A percentile compares a stretch with the other conserved stretches of the same genome.
Evolutionary conservation across 2,113 vertebrate species (phyloP).

Genomic region (Syngnathoides biaculeatus): DNA sequence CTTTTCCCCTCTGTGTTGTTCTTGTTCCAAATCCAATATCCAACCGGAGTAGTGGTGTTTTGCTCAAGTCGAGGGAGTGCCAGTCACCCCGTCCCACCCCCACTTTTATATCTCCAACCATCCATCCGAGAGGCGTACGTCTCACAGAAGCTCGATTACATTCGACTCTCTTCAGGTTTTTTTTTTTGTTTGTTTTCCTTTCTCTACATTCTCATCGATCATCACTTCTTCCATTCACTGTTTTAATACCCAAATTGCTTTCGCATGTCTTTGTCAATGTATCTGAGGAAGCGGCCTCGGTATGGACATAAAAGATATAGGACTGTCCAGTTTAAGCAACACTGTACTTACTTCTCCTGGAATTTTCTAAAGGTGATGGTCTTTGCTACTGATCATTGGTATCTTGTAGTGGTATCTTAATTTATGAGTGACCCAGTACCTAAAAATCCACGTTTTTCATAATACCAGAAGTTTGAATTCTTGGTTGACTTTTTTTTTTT

Average conservation of each 20-base stretch:
- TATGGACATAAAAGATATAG: background rate
- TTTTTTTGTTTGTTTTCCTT: conserved; percentile 25
- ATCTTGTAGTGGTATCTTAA: background rate
- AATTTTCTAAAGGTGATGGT: background rate
- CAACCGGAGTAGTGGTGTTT: conserved; percentile 38
- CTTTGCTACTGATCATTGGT: background rate
- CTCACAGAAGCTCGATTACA: conserved; percentile 46
- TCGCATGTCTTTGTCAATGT: background rate
- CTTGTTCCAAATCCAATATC: conserved; percentile 55
- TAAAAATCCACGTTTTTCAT: too few relatives aligned
- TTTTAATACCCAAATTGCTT: background rate
- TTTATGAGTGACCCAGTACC: background rate
- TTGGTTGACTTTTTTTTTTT: too few relatives aligned
- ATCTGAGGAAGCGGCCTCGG: background rate
- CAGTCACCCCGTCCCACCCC: conserved; percentile 21
- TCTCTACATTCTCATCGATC: conserved; percentile 22
- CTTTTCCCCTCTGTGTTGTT: conserved; percentile 8
- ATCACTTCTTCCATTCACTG: conserved; percentile 11
- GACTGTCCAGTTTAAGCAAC: background rate
- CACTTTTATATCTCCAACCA: conserved; percentile 20
- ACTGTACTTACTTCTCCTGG: background rate
- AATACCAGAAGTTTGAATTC: too few relatives aligned
- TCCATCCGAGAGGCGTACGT: conserved; percentile 41
- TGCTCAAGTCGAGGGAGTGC: conserved; percentile 48
- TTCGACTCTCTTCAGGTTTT: conserved; percentile 28